A percentile compares a stretch with the other conserved stretches of the same genome.
Evolutionary conservation across 2,113 vertebrate genomes (phyloP).

Genomic region (Actinemys pallida): DNA sequence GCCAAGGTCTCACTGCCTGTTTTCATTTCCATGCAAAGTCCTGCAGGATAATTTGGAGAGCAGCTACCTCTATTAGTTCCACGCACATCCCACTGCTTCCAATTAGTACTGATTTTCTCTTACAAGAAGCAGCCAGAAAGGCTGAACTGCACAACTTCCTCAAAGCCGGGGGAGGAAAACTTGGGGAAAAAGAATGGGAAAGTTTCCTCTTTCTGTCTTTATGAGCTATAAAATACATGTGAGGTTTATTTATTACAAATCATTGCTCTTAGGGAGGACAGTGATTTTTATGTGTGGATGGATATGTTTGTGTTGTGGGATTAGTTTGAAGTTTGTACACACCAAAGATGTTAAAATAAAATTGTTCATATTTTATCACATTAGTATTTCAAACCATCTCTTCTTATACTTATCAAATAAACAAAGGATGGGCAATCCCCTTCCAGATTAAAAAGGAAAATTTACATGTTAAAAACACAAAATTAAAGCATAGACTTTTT

Average conservation of each 20-base stretch:
- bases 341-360: background rate
- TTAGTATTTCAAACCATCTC: background rate
- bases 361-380: background rate
- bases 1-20: slow-evolving; percentile 51
- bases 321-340: slow-evolving; percentile 10
- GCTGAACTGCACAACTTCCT: slow-evolving; percentile 44
- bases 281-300: background rate
- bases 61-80: slow-evolving; percentile 54
- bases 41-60: slow-evolving; percentile 49
- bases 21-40: slow-evolving; percentile 51
- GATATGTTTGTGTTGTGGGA: background rate
- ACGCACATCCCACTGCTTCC: slow-evolving; percentile 66
- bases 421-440: background rate
- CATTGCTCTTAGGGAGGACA: background rate
- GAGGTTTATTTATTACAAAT: background rate
- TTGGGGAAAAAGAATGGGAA: slow-evolving; percentile 1
- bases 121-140: slow-evolving; percentile 60
- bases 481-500: background rate
- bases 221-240: background rate
- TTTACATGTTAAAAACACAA: background rate
- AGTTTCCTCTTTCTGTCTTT: background rate
- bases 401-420: slow-evolving; percentile 20
- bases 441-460: background rate
- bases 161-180: slow-evolving; percentile 36
- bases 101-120: slow-evolving; percentile 73